Base-by-base conservation (phyloP, 2,888 invertebrate genomes). In the Parnassius apollo region DNA sequence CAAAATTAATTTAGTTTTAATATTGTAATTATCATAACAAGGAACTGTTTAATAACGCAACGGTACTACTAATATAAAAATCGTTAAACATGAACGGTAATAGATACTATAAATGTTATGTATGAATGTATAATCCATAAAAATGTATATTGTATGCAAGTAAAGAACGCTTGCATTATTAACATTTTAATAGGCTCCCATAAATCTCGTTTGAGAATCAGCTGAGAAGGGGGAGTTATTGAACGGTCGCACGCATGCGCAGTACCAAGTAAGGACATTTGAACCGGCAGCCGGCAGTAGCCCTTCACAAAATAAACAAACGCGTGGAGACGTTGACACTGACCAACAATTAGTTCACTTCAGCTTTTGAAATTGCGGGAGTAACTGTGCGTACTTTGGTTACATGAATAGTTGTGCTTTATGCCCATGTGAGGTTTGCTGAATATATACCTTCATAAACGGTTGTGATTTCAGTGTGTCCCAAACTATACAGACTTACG, bases 211-310 rank as follows among this genome's bases (percentile, higher is more conserved):
- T 61, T 61, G 68, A 70, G 69, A 71, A 74, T 76, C 80, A 79
- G 75, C 77, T 77, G 76, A 65, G 68, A 65, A 57, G 66, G 71
- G 70, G 70, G 65, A 69, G 65, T 71, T 91, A 91, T 91, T 82
- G 91, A 91, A 77, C 91, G 87, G 75, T 61, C 71, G 65, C 78
- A 73, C 87, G 86, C 91, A 87, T 88, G 91, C 91, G 91, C 83
- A 61, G 64, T 78, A 69, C 69, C 60, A 66, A 62, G 71, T 67
- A 69, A 74, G 71, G 73, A 71, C 72, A 77, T 72, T 69, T 69
- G 72, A 71, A 73, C 80, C 81, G 62, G 52, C 81, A 80, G 80
- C 80, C 81, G 62, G 52, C 81, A 80, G 80, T 75, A 75, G 65
- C 76, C 74, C 77, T 72, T 71, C 75, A 76, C 83, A 83, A 86